Percentiles rank a stretch among this genome's conserved stretches.
phyloP scores from a whole-genome alignment of 2,888 invertebrate genomes.

The Keiferia lycopersicella region DNA sequence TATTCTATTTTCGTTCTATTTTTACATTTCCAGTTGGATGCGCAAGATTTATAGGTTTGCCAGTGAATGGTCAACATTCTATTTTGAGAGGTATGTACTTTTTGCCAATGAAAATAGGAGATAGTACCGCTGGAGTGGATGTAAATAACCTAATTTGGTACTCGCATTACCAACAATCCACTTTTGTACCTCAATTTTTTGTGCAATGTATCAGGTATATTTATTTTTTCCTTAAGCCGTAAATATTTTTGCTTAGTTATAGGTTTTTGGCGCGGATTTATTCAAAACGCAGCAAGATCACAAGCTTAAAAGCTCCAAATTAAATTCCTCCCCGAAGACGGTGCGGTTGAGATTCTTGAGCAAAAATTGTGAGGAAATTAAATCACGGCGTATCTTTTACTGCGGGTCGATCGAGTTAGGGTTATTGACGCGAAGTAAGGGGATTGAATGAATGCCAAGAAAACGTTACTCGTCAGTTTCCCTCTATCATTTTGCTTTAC shows the following conservation, averaged over 20 bases:
- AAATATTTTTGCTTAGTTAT: not conserved
- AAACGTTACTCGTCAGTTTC: conserved; percentile 1
- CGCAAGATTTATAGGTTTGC: too few relatives aligned
- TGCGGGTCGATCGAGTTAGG: conserved; percentile 11
- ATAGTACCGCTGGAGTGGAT: too few relatives aligned
- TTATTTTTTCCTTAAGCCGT: not conserved
- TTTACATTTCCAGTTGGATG: too few relatives aligned
- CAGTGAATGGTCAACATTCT: too few relatives aligned
- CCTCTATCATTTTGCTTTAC: not conserved
- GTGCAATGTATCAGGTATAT: too few relatives aligned
- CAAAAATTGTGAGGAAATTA: conserved; percentile 36
- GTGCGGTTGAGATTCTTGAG: conserved; percentile 1
- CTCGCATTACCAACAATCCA: too few relatives aligned
- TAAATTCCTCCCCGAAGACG: conserved; percentile 5
- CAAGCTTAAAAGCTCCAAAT: conserved; percentile 11
- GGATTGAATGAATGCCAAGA: conserved; percentile 4
- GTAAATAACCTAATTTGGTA: too few relatives aligned
- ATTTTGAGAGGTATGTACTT: too few relatives aligned
- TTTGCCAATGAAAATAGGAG: too few relatives aligned
- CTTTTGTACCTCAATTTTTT: not conserved
- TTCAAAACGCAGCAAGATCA: conserved; percentile 2
- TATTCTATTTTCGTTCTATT: too few relatives aligned
- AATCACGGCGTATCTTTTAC: conserved; percentile 33
- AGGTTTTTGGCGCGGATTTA: not conserved
- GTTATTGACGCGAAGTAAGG: conserved; percentile 1